Conservation (phyloP, 2,113 vertebrate species). For the Menidia beryllina region DNA sequence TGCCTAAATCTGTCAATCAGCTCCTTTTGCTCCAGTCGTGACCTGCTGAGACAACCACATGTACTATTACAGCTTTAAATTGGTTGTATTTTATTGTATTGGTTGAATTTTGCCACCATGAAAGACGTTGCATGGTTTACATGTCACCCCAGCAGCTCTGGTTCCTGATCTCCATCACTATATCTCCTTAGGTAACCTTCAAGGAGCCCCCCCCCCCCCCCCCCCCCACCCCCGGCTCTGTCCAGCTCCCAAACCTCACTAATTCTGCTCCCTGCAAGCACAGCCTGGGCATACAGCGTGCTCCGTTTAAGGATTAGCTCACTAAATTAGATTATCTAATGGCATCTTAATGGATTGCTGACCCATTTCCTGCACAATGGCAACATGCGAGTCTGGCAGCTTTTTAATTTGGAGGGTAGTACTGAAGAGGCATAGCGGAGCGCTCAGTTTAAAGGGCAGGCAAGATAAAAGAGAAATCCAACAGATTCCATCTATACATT, state of each 20-base stretch:
- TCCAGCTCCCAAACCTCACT: slow-evolving; percentile 63
- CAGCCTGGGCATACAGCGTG: slow-evolving; percentile 87
- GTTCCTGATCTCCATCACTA: slow-evolving; percentile 10
- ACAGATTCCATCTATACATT: slow-evolving; percentile 49
- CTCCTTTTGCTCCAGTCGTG: no score
- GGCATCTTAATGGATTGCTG: slow-evolving; percentile 99
- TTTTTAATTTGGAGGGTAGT: slow-evolving; percentile 87
- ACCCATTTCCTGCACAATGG: slow-evolving; percentile 95
- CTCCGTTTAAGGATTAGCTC: slow-evolving; percentile 96
- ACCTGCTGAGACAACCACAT: no score
- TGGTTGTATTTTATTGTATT: neutral
- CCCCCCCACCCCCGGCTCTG: slow-evolving; percentile 43
- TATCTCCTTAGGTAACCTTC: slow-evolving; percentile 69
- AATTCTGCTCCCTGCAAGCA: slow-evolving; percentile 83
- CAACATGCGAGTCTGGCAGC: slow-evolving; percentile 89
- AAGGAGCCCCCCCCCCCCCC: slow-evolving; percentile 57
- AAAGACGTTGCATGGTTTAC: neutral
- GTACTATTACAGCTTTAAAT: neutral
- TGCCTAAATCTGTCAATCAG: no score
- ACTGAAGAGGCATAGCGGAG: slow-evolving; percentile 50
- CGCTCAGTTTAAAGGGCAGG: slow-evolving; percentile 40
- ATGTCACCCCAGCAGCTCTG: neutral
- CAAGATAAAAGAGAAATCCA: slow-evolving; percentile 51
- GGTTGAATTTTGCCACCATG: neutral
- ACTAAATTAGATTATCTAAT: slow-evolving; percentile 99